Evolutionary conservation across 1,140 invertebrate genomes (phyloP).

Genomic region (Eumeta japonica): DNA sequence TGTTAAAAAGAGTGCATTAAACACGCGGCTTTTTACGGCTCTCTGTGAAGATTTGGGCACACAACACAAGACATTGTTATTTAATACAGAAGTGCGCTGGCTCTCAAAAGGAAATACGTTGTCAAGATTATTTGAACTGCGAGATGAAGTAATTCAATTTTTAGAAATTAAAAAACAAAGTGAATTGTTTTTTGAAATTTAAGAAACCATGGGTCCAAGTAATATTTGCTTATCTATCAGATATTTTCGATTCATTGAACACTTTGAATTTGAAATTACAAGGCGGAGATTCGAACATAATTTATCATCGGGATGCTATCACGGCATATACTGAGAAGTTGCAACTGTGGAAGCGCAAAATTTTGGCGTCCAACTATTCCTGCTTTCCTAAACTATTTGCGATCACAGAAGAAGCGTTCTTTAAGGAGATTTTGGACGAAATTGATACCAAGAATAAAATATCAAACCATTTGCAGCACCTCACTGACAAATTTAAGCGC

Average conservation of each 20-base stretch:
- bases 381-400: too few relatives aligned
- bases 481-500: too few relatives aligned
- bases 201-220: too few relatives aligned
- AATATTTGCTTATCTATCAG: conserved; percentile 9
- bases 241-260: conserved; percentile 11
- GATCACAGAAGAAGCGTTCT: too few relatives aligned
- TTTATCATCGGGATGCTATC: conserved; percentile 6
- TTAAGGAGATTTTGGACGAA: too few relatives aligned
- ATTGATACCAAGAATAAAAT: too few relatives aligned
- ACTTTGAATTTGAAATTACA: too few relatives aligned
- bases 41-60: conserved; percentile 17
- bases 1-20: conserved; percentile 25
- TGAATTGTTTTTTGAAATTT: conserved; percentile 10
- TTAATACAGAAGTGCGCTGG: conserved; percentile 16
- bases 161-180: conserved; percentile 11
- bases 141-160: conserved; percentile 14
- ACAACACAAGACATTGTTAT: conserved; percentile 18
- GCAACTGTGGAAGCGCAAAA: conserved; percentile 4
- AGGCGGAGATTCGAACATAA: too few relatives aligned
- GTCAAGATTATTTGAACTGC: conserved; percentile 16
- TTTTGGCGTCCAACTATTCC: too few relatives aligned
- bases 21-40: conserved; percentile 21
- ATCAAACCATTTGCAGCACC: too few relatives aligned
- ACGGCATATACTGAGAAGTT: conserved; percentile 4
- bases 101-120: conserved; percentile 24